These are phyloP conservation scores for Leucania comma DNA, from an alignment of 2,888 invertebrate genomes.

Conservation along the genomic window DNA sequence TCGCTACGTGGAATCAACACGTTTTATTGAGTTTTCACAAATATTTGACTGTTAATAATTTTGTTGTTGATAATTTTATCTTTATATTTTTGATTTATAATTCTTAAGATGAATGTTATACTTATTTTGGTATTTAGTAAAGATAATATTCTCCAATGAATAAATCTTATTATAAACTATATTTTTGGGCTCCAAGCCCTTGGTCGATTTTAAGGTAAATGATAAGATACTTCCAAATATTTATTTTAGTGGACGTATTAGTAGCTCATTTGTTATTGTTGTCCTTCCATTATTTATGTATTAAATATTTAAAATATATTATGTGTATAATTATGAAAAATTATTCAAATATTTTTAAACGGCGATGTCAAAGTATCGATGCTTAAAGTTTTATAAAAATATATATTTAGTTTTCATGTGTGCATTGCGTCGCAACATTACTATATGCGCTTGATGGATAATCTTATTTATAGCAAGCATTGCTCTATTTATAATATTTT, in stretches of 20 bases:
- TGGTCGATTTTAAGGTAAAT: slow-evolving; percentile 67
- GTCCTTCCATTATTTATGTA: slow-evolving; percentile 69
- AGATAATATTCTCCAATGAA: slow-evolving; percentile 43
- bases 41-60: slow-evolving; percentile 15
- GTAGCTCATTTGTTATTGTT: slow-evolving; percentile 67
- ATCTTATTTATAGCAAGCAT: slow-evolving; percentile 41
- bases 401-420: slow-evolving; percentile 20
- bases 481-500: slow-evolving; percentile 48
- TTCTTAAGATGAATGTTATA: slow-evolving; percentile 38
- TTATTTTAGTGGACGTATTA: slow-evolving; percentile 68
- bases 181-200: slow-evolving; percentile 73
- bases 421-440: slow-evolving; percentile 15
- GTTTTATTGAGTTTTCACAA: slow-evolving; percentile 11
- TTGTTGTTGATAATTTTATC: slow-evolving; percentile 33
- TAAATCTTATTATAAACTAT: slow-evolving; percentile 57
- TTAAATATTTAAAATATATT: slow-evolving; percentile 58
- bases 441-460: slow-evolving; percentile 20
- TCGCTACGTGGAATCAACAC: slow-evolving; percentile 26
- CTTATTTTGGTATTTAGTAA: slow-evolving; percentile 37
- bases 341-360: slow-evolving; percentile 44
- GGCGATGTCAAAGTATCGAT: slow-evolving; percentile 30
- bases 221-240: slow-evolving; percentile 68
- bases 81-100: slow-evolving; percentile 19
- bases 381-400: slow-evolving; percentile 30
- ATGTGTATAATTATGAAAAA: slow-evolving; percentile 46